These are phyloP conservation scores for Drosophila eohydei DNA, from an alignment of 2,888 invertebrate species.

Conservation along the genomic window DNA sequence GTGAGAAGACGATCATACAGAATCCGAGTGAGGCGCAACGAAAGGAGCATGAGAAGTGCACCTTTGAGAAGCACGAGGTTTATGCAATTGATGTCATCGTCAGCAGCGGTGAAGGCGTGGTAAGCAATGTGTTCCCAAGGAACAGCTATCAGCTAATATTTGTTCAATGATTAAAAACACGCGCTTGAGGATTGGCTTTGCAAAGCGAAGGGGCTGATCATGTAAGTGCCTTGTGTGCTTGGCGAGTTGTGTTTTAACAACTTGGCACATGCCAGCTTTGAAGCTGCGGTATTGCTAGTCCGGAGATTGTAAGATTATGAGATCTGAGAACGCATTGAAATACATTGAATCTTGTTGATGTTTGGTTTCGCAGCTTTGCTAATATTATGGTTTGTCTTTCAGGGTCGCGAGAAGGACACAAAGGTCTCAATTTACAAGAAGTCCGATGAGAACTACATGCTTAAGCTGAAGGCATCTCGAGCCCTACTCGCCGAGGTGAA, in stretches of 20 bases:
- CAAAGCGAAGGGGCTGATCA: slow-evolving; percentile 40
- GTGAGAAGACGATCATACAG: slow-evolving; percentile 98
- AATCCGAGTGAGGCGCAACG: slow-evolving; percentile 98
- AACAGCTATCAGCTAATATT: neutral
- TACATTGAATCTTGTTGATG: neutral
- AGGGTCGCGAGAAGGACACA: slow-evolving; percentile 96
- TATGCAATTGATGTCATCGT: slow-evolving; percentile 99
- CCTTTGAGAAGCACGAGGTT: slow-evolving; percentile 98
- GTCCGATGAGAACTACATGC: slow-evolving; percentile 97
- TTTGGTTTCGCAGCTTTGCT: slow-evolving; percentile 12
- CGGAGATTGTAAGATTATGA: slow-evolving; percentile 85
- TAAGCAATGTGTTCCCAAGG: slow-evolving; percentile 85
- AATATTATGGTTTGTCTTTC: slow-evolving; percentile 37
- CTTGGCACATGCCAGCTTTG: slow-evolving; percentile 40
- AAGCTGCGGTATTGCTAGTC: slow-evolving; percentile 55
- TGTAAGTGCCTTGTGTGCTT: slow-evolving; percentile 53
- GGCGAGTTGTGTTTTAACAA: slow-evolving; percentile 25
- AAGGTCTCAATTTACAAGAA: slow-evolving; percentile 99
- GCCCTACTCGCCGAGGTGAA: slow-evolving; percentile 94
- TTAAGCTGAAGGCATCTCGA: slow-evolving; percentile 98
- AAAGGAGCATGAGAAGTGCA: slow-evolving; percentile 98
- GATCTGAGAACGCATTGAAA: slow-evolving; percentile 83
- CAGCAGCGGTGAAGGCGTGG: slow-evolving; percentile 97
- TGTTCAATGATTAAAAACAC: slow-evolving; percentile 84
- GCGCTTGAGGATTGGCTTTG: slow-evolving; percentile 82